Percentiles rank a stretch among this genome's conserved stretches.
Conservation (phyloP, 64 coral and sea anemone genomes). For the Porites lutea region DNA sequence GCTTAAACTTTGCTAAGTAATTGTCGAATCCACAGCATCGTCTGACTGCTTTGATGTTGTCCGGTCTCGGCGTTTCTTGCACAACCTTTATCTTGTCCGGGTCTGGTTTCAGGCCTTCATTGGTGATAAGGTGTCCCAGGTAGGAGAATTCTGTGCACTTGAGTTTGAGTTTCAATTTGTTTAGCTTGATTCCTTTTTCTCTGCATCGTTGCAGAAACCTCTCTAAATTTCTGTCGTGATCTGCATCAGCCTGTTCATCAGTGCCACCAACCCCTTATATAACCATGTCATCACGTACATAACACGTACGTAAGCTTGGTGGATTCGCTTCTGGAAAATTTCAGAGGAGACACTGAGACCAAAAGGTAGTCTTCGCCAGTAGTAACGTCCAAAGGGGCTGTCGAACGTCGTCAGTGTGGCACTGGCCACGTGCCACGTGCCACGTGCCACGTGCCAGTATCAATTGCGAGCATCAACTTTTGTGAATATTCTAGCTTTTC, state of each 20-base stretch:
- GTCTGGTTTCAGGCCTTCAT: conserved; percentile 19
- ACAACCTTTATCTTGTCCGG: conserved; percentile 31
- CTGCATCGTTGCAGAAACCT: conserved; percentile 28
- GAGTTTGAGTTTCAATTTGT: conserved; percentile 27
- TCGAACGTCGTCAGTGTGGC: conserved; percentile 33
- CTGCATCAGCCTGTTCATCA: background rate
- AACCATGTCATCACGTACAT: conserved; percentile 21
- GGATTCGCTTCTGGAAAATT: conserved; percentile 46
- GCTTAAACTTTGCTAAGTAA: conserved; percentile 9
- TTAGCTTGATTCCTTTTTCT: conserved; percentile 24
- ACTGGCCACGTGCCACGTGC: background rate
- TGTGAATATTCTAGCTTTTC: conserved; percentile 4
- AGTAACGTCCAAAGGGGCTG: conserved; percentile 30
- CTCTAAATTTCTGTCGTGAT: background rate
- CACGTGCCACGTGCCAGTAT: conserved; percentile 3
- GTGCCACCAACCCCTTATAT: conserved; percentile 39
- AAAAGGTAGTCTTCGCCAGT: conserved; percentile 38
- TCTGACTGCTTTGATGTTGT: conserved; percentile 32
- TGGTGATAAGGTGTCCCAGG: background rate
- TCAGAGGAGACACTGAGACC: conserved; percentile 14
- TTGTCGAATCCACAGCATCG: conserved; percentile 36
- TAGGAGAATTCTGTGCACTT: conserved; percentile 7
- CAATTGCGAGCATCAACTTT: conserved; percentile 18
- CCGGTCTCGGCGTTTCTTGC: conserved; percentile 33
- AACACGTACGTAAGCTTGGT: conserved; percentile 1